phyloP scores from a whole-genome alignment of 1,140 invertebrate species.

The Pachypeltis micranthus region DNA sequence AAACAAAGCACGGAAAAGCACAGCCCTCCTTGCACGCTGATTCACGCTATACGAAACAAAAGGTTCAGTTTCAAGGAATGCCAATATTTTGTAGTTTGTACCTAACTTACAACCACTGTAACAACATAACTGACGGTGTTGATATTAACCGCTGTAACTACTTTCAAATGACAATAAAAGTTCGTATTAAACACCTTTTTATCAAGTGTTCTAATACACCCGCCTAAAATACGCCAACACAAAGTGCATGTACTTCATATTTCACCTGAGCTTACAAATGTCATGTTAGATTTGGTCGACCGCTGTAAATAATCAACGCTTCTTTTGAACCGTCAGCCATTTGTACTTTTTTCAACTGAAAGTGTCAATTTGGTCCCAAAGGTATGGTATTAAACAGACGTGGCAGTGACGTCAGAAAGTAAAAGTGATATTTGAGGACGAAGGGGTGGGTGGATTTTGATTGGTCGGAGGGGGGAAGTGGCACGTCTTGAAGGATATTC shows the following conservation, averaged over 20 bases:
- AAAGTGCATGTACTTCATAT: not conserved
- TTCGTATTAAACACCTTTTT: not conserved
- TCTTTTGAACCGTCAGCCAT: not conserved
- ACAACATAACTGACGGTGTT: not conserved
- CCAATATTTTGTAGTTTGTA: not conserved
- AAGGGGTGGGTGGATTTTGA: too few relatives aligned
- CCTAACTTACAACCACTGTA: not conserved
- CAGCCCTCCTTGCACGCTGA: conserved; percentile 5
- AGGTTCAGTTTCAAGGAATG: not conserved
- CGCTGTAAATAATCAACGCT: conserved; percentile 5
- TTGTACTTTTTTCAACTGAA: too few relatives aligned
- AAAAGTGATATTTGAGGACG: too few relatives aligned
- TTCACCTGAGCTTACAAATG: not conserved
- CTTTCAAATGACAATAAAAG: not conserved
- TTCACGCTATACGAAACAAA: conserved; percentile 1
- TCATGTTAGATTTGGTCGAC: not conserved
- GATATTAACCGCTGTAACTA: not conserved
- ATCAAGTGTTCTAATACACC: not conserved
- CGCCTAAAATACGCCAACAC: not conserved
- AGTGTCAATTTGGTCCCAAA: too few relatives aligned
- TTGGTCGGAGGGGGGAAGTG: too few relatives aligned
- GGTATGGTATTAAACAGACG: too few relatives aligned
- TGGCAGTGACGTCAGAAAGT: too few relatives aligned
- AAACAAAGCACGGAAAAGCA: conserved; percentile 8
- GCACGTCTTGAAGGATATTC: too few relatives aligned